These are phyloP conservation scores for Parasteatoda lunata DNA, from an alignment of 2,888 invertebrate genomes.

Conservation along the genomic window DNA sequence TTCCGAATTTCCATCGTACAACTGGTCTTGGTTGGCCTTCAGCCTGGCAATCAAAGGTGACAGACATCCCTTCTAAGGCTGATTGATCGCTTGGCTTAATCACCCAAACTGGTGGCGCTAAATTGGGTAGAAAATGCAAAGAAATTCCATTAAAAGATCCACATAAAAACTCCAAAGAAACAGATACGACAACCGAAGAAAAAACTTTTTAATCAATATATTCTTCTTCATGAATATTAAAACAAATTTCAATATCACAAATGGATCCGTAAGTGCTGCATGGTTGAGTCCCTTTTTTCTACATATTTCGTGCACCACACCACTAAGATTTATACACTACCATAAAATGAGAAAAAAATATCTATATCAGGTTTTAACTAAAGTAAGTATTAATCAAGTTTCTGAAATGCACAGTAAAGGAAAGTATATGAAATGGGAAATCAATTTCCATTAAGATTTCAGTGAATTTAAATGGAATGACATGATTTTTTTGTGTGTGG, in stretches of 20 bases:
- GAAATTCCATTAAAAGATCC: not conserved
- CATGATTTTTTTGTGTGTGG: not conserved
- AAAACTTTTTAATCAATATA: slow-evolving; percentile 14
- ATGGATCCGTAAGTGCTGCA: slow-evolving; percentile 21
- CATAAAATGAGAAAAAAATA: no score
- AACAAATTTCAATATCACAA: slow-evolving; percentile 18
- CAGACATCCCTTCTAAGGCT: slow-evolving; percentile 73
- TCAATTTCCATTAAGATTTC: slow-evolving; percentile 33
- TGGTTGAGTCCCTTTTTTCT: not conserved
- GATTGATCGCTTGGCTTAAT: slow-evolving; percentile 73
- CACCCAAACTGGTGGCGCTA: slow-evolving; percentile 75
- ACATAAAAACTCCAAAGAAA: not conserved
- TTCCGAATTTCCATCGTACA: slow-evolving; percentile 74
- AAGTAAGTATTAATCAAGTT: slow-evolving; percentile 16
- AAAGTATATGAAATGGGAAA: slow-evolving; percentile 28
- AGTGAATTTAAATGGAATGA: not conserved
- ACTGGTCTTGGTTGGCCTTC: slow-evolving; percentile 74
- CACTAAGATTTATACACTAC: no score
- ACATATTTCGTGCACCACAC: no score
- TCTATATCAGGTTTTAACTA: no score
- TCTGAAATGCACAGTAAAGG: slow-evolving; percentile 1
- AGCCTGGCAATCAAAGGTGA: slow-evolving; percentile 74
- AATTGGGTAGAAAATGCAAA: not conserved
- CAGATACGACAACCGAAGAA: slow-evolving; percentile 13
- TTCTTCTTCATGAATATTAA: slow-evolving; percentile 49